Percentiles rank a stretch among this genome's conserved stretches.
These are phyloP conservation scores for Bombus superbus DNA, from an alignment of 1,140 invertebrate genomes.

Conservation along the genomic window DNA sequence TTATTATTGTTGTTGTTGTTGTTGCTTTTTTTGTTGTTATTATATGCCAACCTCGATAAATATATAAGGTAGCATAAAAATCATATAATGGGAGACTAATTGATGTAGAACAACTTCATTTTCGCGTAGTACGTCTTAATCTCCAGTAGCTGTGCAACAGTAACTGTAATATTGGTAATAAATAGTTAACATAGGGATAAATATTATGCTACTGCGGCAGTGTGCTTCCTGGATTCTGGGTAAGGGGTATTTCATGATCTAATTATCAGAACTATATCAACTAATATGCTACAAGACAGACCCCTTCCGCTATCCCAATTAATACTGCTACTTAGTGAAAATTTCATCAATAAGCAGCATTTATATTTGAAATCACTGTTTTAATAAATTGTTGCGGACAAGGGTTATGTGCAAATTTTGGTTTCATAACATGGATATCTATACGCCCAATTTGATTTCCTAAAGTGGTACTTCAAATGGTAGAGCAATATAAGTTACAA, in stretches of 20 bases:
- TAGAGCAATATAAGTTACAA: conserved; percentile 66
- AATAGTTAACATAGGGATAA: conserved; percentile 82
- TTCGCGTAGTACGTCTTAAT: conserved; percentile 70
- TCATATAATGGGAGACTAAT: conserved; percentile 79
- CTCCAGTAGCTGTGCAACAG: conserved; percentile 75
- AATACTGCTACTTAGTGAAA: conserved; percentile 62
- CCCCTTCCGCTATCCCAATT: conserved; percentile 67
- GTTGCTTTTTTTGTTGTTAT: conserved; percentile 71
- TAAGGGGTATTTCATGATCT: conserved; percentile 68
- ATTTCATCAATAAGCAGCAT: conserved; percentile 61
- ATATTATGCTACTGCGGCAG: conserved; percentile 82
- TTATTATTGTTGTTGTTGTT: conserved; percentile 71
- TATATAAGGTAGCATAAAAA: conserved; percentile 77
- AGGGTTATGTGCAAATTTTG: conserved; percentile 63
- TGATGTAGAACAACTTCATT: conserved; percentile 70
- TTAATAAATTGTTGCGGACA: conserved; percentile 57
- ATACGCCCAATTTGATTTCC: conserved; percentile 58
- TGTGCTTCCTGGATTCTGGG: conserved; percentile 78
- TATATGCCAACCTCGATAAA: conserved; percentile 77
- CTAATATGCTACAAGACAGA: conserved; percentile 70
- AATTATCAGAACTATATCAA: conserved; percentile 66
- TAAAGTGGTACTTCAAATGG: conserved; percentile 56
- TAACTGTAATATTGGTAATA: conserved; percentile 78
- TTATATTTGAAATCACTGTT: conserved; percentile 63
- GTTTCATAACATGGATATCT: conserved; percentile 51